These are phyloP conservation scores for Gymnosoma rotundatum DNA, from an alignment of 2,888 invertebrate species.

Conservation along the genomic window DNA sequence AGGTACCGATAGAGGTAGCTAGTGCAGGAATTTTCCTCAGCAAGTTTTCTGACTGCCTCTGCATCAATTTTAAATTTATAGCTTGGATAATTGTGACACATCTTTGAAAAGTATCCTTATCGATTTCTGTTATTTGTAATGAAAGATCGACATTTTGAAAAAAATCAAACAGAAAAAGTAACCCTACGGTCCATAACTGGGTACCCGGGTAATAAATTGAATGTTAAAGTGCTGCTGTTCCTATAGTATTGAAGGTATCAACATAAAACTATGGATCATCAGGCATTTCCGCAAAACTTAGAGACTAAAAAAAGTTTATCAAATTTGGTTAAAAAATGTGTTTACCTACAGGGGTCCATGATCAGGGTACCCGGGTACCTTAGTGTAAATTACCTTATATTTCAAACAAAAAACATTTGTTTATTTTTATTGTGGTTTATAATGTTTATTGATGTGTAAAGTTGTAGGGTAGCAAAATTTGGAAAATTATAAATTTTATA, in stretches of 20 bases:
- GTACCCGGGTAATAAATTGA: constrained; percentile 22
- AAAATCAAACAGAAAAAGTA: too few species aligned
- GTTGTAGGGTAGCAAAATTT: too few species aligned
- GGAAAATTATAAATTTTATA: too few species aligned
- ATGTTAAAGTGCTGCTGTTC: constrained; percentile 38
- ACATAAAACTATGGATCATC: constrained; percentile 40
- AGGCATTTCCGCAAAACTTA: constrained; percentile 41
- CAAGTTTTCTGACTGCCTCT: too few species aligned
- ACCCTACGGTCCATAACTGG: constrained; percentile 14
- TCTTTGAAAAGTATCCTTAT: too few species aligned
- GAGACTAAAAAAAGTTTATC: constrained; percentile 33
- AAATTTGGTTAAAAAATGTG: constrained; percentile 9
- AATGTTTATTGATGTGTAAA: constrained; percentile 25
- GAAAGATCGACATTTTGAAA: too few species aligned
- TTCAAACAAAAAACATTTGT: constrained; percentile 26
- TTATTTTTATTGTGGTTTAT: constrained; percentile 18
- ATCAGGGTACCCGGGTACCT: constrained; percentile 21
- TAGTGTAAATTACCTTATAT: constrained; percentile 31
- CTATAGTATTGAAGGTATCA: constrained; percentile 31
- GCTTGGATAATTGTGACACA: too few species aligned
- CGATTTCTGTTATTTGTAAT: too few species aligned
- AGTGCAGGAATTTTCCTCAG: too few species aligned
- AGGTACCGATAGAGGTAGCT: too few species aligned
- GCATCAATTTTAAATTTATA: too few species aligned
- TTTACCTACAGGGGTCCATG: background rate